These are phyloP conservation scores for Rhinogobio ventralis DNA, from an alignment of 2,797 vertebrate genomes.

Conservation along the genomic window DNA sequence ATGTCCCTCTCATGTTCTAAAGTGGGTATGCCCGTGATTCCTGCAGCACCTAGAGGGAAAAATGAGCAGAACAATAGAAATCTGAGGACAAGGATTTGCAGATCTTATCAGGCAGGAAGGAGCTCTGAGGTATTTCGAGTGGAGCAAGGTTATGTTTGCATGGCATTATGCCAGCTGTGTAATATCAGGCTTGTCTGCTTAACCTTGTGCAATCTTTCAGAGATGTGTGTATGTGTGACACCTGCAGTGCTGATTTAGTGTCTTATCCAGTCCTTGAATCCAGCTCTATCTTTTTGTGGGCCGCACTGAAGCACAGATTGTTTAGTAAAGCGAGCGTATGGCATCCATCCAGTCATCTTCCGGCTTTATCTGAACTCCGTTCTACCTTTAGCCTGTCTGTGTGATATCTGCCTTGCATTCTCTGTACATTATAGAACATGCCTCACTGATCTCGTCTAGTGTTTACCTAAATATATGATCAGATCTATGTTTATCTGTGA, in stretches of 20 bases:
- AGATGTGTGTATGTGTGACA: slow-evolving; percentile 18
- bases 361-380: slow-evolving; percentile 21
- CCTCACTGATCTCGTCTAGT: not conserved
- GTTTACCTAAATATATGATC: not conserved
- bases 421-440: not conserved
- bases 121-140: slow-evolving; percentile 25
- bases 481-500: not conserved
- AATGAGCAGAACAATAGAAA: slow-evolving; percentile 7
- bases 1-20: not conserved
- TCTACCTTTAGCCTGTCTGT: slow-evolving; percentile 1
- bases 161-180: slow-evolving; percentile 10
- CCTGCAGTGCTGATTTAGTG: slow-evolving; percentile 3
- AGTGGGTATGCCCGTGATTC: not conserved
- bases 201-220: slow-evolving; percentile 24
- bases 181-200: slow-evolving; percentile 43
- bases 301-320: not conserved
- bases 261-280: slow-evolving; percentile 41
- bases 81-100: slow-evolving; percentile 23
- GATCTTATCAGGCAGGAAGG: slow-evolving; percentile 44
- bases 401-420: not conserved
- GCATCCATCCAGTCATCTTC: slow-evolving; percentile 27
- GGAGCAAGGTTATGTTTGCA: slow-evolving; percentile 40
- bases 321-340: slow-evolving; percentile 13
- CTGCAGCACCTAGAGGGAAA: not conserved
- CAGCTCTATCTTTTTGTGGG: not conserved